A percentile compares a stretch with the other conserved stretches of the same genome.
Evolutionary conservation across 1,140 invertebrate species (phyloP).

Genomic region (Drosophila trapezifrons): DNA sequence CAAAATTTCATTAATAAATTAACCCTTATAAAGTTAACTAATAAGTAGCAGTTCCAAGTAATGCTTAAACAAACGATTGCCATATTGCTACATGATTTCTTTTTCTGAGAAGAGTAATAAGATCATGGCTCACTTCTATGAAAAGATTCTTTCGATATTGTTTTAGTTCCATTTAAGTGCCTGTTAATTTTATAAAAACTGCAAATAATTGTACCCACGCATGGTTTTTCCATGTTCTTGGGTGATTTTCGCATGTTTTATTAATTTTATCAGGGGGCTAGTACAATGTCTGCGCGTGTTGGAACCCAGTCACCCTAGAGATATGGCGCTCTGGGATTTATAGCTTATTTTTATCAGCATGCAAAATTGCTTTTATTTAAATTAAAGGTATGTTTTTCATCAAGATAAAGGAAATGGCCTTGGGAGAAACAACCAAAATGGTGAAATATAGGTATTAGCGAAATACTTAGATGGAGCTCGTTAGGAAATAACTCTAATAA

Average conservation of each 20-base stretch:
- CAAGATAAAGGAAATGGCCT: not conserved
- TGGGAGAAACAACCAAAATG: not conserved
- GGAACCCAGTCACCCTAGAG: not conserved
- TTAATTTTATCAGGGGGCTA: slow-evolving; percentile 7
- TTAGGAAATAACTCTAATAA: not conserved
- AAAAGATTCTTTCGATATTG: not conserved
- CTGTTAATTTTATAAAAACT: not conserved
- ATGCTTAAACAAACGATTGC: not conserved
- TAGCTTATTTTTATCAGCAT: slow-evolving; percentile 16
- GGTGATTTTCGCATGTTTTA: not conserved
- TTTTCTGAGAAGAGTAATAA: not conserved
- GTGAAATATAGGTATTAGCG: not conserved
- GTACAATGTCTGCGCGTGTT: slow-evolving; percentile 24
- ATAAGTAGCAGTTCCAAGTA: slow-evolving; percentile 3
- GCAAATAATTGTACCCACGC: not conserved
- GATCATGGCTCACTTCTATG: not conserved
- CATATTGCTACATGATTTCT: not conserved
- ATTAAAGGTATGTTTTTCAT: not conserved
- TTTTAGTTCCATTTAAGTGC: not conserved
- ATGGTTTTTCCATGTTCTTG: not conserved
- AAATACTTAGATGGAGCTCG: not conserved
- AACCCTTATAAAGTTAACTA: no score
- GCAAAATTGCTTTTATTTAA: not conserved
- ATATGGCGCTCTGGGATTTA: slow-evolving; percentile 8
- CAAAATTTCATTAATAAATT: no score